Evolutionary conservation across 1,140 invertebrate species (phyloP).

Genomic region (Lepidurus apus): DNA sequence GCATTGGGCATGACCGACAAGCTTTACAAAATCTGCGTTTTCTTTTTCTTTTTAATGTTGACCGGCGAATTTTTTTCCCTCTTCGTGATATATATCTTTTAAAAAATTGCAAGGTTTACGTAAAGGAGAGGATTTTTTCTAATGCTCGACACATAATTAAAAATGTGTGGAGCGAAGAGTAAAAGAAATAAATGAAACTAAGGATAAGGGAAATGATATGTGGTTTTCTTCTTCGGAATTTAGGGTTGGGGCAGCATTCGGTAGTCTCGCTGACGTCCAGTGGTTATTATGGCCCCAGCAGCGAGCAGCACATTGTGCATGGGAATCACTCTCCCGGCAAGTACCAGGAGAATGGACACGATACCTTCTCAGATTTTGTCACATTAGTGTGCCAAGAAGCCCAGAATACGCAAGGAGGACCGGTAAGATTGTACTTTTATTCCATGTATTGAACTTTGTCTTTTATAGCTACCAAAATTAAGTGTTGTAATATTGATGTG

Average conservation of each 20-base stretch:
- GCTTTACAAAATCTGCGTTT: not conserved
- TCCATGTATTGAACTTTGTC: slow-evolving; percentile 21
- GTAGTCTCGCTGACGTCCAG: slow-evolving; percentile 62
- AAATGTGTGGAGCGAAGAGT: not conserved
- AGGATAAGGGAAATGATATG: not conserved
- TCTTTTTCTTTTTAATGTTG: not conserved
- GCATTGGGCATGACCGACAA: not conserved
- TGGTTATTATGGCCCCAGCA: slow-evolving; percentile 49
- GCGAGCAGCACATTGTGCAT: slow-evolving; percentile 32
- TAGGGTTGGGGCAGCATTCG: slow-evolving; percentile 56
- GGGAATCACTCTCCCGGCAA: slow-evolving; percentile 56
- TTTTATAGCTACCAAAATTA: not conserved
- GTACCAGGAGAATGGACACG: slow-evolving; percentile 77
- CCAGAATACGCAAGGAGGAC: slow-evolving; percentile 67
- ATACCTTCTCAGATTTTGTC: slow-evolving; percentile 91
- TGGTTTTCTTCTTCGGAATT: not conserved
- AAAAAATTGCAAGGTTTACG: not conserved
- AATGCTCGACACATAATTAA: not conserved
- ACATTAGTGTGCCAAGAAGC: slow-evolving; percentile 93
- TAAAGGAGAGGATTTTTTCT: not conserved
- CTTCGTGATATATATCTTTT: not conserved
- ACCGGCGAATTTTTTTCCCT: not conserved
- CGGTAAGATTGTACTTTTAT: slow-evolving; percentile 17
- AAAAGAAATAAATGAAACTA: not conserved
- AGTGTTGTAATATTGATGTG: not conserved